phyloP scores from a whole-genome alignment of 2,888 invertebrate genomes.

The Caenorhabditis sp. region DNA sequence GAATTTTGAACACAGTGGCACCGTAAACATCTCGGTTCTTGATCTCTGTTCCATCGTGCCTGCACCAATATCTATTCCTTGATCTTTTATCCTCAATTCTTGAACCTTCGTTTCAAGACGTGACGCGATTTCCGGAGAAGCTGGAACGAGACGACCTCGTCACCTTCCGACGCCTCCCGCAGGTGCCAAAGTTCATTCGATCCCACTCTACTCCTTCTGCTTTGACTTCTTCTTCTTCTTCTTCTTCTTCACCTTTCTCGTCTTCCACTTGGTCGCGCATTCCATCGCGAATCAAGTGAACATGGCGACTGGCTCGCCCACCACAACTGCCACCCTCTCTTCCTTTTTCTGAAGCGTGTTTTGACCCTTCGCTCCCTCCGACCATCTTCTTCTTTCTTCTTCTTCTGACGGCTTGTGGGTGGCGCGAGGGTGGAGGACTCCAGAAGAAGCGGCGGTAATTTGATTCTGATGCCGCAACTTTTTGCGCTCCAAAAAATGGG shows the following conservation, averaged over 20 bases:
- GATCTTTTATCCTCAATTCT: constrained; percentile 8
- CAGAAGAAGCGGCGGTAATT: constrained; percentile 51
- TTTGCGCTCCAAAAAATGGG: constrained; percentile 45
- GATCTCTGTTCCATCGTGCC: not conserved
- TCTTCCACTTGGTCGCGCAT: constrained; percentile 30
- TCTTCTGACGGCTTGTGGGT: constrained; percentile 20
- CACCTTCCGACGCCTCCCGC: constrained; percentile 11
- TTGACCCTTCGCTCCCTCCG: constrained; percentile 15
- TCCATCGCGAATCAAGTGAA: constrained; percentile 19
- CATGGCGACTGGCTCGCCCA: constrained; percentile 28
- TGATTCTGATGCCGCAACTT: constrained; percentile 42
- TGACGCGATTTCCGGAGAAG: constrained; percentile 38
- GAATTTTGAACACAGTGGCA: no score
- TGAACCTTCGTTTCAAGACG: constrained; percentile 21
- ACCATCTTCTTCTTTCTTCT: constrained; percentile 26
- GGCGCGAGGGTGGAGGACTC: constrained; percentile 40
- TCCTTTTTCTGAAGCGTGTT: constrained; percentile 8
- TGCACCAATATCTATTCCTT: constrained; percentile 2
- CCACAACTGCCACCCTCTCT: constrained; percentile 1
- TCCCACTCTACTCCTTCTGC: not conserved
- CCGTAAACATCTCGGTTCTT: no score
- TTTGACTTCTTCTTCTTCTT: constrained; percentile 5
- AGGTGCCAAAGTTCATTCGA: constrained; percentile 41
- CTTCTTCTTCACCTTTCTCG: constrained; percentile 3
- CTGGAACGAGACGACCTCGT: constrained; percentile 34